Evolutionary conservation across 2,797 vertebrate genomes (phyloP).

Genomic region (Pseudochirops cupreus): DNA sequence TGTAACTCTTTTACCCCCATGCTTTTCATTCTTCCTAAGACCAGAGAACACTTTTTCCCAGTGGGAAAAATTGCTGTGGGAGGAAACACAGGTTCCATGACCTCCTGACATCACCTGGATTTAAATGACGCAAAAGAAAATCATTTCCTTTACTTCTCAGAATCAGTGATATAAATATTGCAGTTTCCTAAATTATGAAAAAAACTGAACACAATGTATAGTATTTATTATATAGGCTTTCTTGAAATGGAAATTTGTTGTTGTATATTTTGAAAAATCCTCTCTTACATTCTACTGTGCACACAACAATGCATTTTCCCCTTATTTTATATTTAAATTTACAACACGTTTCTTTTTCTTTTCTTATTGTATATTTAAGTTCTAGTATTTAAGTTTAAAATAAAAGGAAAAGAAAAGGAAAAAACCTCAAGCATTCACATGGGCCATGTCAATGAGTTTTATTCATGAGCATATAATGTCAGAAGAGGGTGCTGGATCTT

Average conservation of each 20-base stretch:
- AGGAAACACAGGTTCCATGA: conserved; percentile 64
- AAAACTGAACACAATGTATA: background rate
- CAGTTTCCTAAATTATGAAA: conserved; percentile 46
- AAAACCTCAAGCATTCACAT: background rate
- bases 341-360: too few species aligned
- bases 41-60: conserved; percentile 43
- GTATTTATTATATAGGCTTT: too few species aligned
- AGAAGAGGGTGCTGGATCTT: background rate
- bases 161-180: conserved; percentile 42
- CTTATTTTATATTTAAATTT: too few species aligned
- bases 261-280: too few species aligned
- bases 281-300: too few species aligned
- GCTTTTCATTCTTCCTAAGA: conserved; percentile 47
- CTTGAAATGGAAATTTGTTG: too few species aligned
- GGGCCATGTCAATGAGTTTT: background rate
- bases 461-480: background rate
- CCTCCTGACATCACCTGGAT: conserved; percentile 68
- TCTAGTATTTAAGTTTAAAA: too few species aligned
- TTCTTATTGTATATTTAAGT: too few species aligned
- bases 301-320: too few species aligned
- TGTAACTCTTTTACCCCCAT: background rate
- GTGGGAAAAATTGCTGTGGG: conserved; percentile 3
- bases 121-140: conserved; percentile 60
- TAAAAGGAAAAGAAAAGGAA: too few species aligned
- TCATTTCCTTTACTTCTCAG: conserved; percentile 53